Percentiles rank a stretch among this genome's conserved stretches.
Conservation (phyloP, 2,113 vertebrate genomes). For the Corythaeola cristata region DNA sequence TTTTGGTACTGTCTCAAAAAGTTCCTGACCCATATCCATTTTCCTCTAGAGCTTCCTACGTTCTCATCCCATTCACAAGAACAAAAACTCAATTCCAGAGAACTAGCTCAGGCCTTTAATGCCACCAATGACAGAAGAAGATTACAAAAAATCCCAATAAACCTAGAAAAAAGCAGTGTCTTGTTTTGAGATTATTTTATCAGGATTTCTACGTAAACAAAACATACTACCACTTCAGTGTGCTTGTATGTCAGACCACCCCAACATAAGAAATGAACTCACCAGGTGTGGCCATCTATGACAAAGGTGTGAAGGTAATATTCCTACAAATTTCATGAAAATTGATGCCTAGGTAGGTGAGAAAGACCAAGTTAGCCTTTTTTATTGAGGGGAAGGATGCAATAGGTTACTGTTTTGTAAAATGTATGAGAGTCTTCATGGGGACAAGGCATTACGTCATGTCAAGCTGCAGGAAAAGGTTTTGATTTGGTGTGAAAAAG, state of each 20-base stretch:
- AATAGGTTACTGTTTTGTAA: not conserved
- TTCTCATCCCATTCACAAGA: not conserved
- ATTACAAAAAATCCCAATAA: not conserved
- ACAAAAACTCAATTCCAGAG: not conserved
- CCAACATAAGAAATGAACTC: not conserved
- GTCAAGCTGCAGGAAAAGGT: not conserved
- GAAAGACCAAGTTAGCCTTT: not conserved
- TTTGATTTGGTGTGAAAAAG: not conserved
- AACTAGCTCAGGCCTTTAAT: not conserved
- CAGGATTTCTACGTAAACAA: not conserved
- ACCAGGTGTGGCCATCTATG: not conserved
- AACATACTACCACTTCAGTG: not conserved
- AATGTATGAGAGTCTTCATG: not conserved
- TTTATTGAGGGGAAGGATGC: not conserved
- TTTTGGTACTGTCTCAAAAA: not conserved
- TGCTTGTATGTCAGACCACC: not conserved
- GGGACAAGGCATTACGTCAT: not conserved
- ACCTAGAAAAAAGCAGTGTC: not conserved
- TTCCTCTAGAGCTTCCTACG: not conserved
- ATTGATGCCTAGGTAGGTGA: not conserved
- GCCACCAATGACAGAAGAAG: not conserved
- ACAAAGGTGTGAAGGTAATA: not conserved
- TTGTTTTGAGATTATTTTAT: not conserved
- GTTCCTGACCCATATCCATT: not conserved
- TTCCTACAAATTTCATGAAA: not conserved